Base-by-base conservation (phyloP, 2,888 invertebrate species). In the Machimus atricapillus region DNA sequence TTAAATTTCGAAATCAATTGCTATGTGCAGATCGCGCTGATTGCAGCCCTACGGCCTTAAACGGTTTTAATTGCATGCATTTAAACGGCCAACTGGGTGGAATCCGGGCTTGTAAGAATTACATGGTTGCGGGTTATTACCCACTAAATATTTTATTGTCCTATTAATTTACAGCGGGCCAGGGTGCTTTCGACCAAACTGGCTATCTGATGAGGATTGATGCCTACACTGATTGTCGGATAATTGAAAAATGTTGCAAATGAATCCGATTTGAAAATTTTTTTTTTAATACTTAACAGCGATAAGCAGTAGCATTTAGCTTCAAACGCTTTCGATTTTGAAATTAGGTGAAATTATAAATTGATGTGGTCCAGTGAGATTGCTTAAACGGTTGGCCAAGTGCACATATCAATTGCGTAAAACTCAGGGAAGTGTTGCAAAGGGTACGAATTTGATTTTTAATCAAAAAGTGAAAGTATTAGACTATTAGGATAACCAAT, bases 1-100 rank as follows among this genome's bases (percentile, higher is more conserved):
- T 79, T 1, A 34, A 52, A 31, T 79, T 79, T 46, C 79, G 9
- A 79, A 79, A 79, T 79, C 78, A 79, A 79, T 79, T 79, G 66
- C 66, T 23, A 27, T 19, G 66, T 66, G 23, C 23, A 19, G 66
- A 66, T 66, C 23, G 66, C 27, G 66, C 23, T 23, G 23, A 2
- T 27, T 19, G 4, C 66, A 27, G 9, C 66, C 66, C 27, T 66
- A 66, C 3, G 66, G 66, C 27, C 66, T 66, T 66, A 66, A 66
- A 19, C 23, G 27, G 66, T 27, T 66, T 66, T 66, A 66, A 66
- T 66, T 66, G 66, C 23, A 12, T 27, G 66, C 66, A 12, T 27
- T 66, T 66, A 66, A 66, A 66, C 3, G 27, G 14, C 66, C 66
- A 23, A 12, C 12, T 12, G 27, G 66, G 19, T 66, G 27, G 19